These are phyloP conservation scores for Subacronicta megacephala DNA, from an alignment of 2,888 invertebrate genomes.

Conservation along the genomic window DNA sequence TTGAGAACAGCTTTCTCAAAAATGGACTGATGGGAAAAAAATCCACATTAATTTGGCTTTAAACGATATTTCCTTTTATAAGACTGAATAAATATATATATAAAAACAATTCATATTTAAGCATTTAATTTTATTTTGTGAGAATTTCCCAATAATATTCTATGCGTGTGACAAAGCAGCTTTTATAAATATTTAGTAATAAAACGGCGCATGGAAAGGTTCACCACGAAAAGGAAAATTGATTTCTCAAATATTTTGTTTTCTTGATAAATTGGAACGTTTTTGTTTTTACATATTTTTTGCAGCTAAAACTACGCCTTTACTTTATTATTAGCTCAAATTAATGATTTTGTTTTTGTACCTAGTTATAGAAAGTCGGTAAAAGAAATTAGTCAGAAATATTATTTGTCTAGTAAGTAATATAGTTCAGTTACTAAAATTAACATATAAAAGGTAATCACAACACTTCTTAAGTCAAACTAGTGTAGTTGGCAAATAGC, in stretches of 20 bases:
- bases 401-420: background rate
- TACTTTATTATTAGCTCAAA: too few species aligned
- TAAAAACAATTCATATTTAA: conserved; percentile 6
- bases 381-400: too few species aligned
- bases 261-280: too few species aligned
- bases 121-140: conserved; percentile 34
- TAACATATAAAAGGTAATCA: background rate
- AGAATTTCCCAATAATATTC: conserved; percentile 6
- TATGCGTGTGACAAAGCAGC: background rate
- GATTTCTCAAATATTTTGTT: background rate
- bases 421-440: too few species aligned
- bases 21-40: conserved; percentile 3
- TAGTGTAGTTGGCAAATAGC: conserved; percentile 3
- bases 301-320: too few species aligned
- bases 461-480: background rate
- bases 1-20: background rate
- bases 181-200: too few species aligned
- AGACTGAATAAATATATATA: conserved; percentile 51
- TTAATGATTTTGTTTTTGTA: too few species aligned
- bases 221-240: too few species aligned
- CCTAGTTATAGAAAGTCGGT: too few species aligned
- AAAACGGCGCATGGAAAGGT: too few species aligned
- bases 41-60: conserved; percentile 51
- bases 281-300: background rate
- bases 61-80: conserved; percentile 30